phyloP scores from a whole-genome alignment of 2,113 vertebrate species.

The Anolis carolinensis region DNA sequence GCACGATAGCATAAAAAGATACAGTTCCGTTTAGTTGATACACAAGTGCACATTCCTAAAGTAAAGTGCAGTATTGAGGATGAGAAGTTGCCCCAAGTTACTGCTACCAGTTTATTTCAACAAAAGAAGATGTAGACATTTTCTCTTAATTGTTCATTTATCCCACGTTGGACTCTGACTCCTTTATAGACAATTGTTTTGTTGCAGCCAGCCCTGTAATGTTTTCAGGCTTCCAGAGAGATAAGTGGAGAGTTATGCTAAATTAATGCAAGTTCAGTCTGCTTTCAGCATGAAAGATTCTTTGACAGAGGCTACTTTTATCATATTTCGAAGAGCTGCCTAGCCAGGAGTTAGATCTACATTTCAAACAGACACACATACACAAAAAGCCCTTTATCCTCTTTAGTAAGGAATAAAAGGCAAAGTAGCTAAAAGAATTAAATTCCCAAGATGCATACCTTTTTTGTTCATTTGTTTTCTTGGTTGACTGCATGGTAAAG shows the following conservation, averaged over 20 bases:
- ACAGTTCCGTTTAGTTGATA: not conserved
- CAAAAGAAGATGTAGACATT: not conserved
- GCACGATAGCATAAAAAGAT: too few relatives aligned
- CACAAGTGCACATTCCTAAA: not conserved
- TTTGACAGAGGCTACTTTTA: constrained; percentile 6
- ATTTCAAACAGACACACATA: constrained; percentile 15
- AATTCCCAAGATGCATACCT: not conserved
- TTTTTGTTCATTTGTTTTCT: not conserved
- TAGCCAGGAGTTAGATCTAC: constrained; percentile 12
- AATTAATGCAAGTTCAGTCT: constrained; percentile 50
- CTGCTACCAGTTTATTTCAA: not conserved
- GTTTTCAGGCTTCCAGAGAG: not conserved
- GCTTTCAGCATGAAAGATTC: not conserved
- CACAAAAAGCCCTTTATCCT: constrained; percentile 17
- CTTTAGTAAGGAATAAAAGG: constrained; percentile 24
- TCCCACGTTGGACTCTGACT: too few relatives aligned
- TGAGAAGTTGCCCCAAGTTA: too few relatives aligned
- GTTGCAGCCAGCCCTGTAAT: too few relatives aligned
- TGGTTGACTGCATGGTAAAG: not conserved
- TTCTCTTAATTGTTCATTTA: not conserved
- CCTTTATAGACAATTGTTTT: not conserved
- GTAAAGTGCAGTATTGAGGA: not conserved
- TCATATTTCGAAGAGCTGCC: constrained; percentile 19
- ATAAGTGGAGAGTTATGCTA: not conserved
- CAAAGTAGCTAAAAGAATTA: not conserved